Percentiles rank a stretch among this genome's conserved stretches.
phyloP scores from a whole-genome alignment of 2,797 vertebrate genomes.

The Synaphobranchus kaupii region DNA sequence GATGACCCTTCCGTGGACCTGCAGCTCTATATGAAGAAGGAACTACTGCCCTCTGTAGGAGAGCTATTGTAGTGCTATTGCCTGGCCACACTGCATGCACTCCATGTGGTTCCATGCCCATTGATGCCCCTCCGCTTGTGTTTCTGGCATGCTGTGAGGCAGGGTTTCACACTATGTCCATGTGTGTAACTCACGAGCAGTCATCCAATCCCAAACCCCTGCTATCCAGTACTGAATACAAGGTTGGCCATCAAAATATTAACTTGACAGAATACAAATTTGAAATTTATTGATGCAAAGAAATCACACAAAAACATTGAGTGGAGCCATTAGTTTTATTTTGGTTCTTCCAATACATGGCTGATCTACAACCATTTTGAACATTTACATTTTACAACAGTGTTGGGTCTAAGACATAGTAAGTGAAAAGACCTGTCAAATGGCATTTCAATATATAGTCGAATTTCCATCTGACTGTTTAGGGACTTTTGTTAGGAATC shows the following conservation, averaged over 20 bases:
- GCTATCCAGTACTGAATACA: neutral
- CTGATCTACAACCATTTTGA: neutral
- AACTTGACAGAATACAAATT: neutral
- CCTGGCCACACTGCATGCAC: neutral
- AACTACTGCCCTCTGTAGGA: constrained; percentile 77
- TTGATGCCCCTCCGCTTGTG: neutral
- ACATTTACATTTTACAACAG: no score
- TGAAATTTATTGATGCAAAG: neutral
- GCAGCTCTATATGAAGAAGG: constrained; percentile 79
- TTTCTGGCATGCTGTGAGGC: neutral
- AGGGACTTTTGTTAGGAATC: neutral
- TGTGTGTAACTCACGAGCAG: neutral
- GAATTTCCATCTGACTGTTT: neutral
- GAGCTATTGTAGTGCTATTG: constrained; percentile 47
- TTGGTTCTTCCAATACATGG: neutral
- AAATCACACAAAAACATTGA: neutral
- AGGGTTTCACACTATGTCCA: neutral
- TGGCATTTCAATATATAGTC: neutral
- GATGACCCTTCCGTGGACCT: constrained; percentile 81
- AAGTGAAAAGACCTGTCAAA: neutral
- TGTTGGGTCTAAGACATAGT: no score
- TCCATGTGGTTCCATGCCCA: neutral
- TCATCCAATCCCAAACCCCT: neutral
- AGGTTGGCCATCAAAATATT: neutral
- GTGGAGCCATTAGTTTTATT: neutral